These are phyloP conservation scores for Malthinus seriepunctatus DNA, from an alignment of 2,888 invertebrate species.

Conservation along the genomic window DNA sequence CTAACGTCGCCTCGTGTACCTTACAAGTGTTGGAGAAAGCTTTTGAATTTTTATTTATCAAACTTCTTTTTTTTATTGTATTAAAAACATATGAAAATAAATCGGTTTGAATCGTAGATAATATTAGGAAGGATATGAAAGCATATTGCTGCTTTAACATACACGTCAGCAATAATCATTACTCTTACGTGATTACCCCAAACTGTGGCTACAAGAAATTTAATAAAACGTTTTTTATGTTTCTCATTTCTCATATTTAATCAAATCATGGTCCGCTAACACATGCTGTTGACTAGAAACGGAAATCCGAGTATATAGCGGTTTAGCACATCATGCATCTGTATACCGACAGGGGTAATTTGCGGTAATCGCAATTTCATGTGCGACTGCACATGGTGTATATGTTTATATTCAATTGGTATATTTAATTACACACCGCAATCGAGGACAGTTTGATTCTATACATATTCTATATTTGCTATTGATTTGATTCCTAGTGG, in stretches of 20 bases:
- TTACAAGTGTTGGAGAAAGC: no score
- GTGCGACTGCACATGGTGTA: constrained; percentile 23
- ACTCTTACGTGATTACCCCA: constrained; percentile 12
- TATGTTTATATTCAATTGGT: constrained; percentile 17
- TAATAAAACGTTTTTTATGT: constrained; percentile 13
- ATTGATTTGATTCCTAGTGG: no score
- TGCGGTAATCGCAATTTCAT: constrained; percentile 32
- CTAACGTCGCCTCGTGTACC: no score
- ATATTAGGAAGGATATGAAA: constrained; percentile 1
- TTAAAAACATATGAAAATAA: no score
- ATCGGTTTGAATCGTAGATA: no score
- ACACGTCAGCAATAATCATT: constrained; percentile 12
- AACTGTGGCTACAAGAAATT: constrained; percentile 12
- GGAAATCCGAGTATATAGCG: constrained; percentile 18
- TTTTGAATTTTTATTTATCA: no score
- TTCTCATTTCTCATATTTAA: constrained; percentile 7
- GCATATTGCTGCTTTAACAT: constrained; percentile 3
- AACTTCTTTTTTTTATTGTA: no score
- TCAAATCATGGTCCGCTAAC: constrained; percentile 7
- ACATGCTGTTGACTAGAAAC: constrained; percentile 16
- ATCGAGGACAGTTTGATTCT: constrained; percentile 13
- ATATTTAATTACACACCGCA: constrained; percentile 26
- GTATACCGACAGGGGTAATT: constrained; percentile 26
- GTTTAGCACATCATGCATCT: constrained; percentile 21
- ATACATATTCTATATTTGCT: constrained; percentile 2